Conservation (phyloP, 2,888 invertebrate genomes). For the Bombylius major region DNA sequence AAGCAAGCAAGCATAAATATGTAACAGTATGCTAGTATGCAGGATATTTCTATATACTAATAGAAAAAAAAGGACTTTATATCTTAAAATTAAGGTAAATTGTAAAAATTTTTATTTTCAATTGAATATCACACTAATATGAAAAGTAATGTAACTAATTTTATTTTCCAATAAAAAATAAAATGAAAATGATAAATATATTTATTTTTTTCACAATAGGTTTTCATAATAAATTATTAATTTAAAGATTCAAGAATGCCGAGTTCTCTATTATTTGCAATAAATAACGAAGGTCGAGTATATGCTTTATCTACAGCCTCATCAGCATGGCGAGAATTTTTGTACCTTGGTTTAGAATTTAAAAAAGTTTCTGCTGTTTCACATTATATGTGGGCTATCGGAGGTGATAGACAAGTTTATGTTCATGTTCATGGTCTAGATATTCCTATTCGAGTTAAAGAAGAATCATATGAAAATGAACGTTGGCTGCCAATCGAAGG, state of each 20-base stretch:
- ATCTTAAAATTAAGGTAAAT: too few species aligned
- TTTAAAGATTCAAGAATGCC: conserved; percentile 40
- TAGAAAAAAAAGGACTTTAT: too few species aligned
- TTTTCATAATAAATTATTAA: too few species aligned
- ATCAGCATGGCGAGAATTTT: conserved; percentile 74
- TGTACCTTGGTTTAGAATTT: conserved; percentile 75
- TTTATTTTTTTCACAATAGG: too few species aligned
- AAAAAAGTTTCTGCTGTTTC: conserved; percentile 77
- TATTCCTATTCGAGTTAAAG: conserved; percentile 79
- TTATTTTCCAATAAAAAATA: too few species aligned
- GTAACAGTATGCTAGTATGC: too few species aligned
- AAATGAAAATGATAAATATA: too few species aligned
- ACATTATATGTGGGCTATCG: conserved; percentile 84
- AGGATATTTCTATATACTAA: too few species aligned
- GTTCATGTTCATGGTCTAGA: conserved; percentile 82
- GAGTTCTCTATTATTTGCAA: conserved; percentile 64
- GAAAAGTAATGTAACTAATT: too few species aligned
- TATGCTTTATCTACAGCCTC: conserved; percentile 71
- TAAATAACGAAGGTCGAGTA: conserved; percentile 79
- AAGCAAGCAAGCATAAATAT: too few species aligned
- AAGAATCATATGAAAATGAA: conserved; percentile 87
- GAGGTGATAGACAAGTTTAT: conserved; percentile 85
- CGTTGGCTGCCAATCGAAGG: conserved; percentile 86
- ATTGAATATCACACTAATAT: too few species aligned
- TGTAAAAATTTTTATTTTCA: too few species aligned